These are phyloP conservation scores for Eupithecia tripunctaria DNA, from an alignment of 2,888 invertebrate genomes.

Conservation along the genomic window DNA sequence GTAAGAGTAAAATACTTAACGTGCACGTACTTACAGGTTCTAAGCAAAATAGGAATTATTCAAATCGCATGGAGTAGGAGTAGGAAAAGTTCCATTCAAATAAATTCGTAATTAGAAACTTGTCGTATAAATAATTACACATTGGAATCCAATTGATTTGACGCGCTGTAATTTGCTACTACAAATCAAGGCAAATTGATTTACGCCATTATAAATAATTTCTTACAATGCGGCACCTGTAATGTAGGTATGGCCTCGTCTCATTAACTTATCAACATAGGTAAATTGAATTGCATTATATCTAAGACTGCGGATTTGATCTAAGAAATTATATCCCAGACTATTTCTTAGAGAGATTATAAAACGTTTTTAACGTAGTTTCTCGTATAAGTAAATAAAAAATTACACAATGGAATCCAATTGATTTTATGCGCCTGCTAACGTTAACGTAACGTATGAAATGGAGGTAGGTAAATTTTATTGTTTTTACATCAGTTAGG, in stretches of 20 bases:
- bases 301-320: not conserved
- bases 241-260: not conserved
- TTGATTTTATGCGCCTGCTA: too few species aligned
- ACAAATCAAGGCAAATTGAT: conserved; percentile 12
- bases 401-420: too few species aligned
- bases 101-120: not conserved
- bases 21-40: not conserved
- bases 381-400: too few species aligned
- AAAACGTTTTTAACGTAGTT: too few species aligned
- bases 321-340: too few species aligned
- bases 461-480: too few species aligned
- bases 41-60: not conserved
- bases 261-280: not conserved
- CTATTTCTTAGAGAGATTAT: not conserved
- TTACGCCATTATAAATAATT: not conserved
- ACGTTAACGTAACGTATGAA: too few species aligned
- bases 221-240: not conserved
- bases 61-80: not conserved
- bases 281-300: not conserved
- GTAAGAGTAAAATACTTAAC: not conserved
- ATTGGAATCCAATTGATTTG: conserved; percentile 16
- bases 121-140: not conserved
- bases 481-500: too few species aligned
- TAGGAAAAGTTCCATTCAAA: not conserved
- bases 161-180: conserved; percentile 1